Conservation (phyloP, 2,113 vertebrate species). For the Seriola quinqueradiata region DNA sequence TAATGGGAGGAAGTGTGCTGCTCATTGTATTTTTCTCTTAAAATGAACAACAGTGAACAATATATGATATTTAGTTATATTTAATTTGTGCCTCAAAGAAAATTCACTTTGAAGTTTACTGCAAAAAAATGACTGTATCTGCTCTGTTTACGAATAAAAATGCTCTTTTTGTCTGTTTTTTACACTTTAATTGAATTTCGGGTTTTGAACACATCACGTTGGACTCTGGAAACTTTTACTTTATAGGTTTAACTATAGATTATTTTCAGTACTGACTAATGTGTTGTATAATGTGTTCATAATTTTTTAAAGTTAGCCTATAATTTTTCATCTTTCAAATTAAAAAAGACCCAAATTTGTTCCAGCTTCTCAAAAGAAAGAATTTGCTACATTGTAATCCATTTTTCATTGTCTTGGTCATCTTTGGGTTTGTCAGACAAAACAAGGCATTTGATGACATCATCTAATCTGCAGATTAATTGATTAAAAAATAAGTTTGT, state of each 20-base stretch:
- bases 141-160: background rate
- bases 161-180: background rate
- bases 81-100: constrained; percentile 19
- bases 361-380: too few relatives aligned
- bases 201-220: background rate
- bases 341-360: background rate
- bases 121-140: constrained; percentile 10
- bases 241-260: too few relatives aligned
- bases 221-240: background rate
- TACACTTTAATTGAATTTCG: background rate
- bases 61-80: constrained; percentile 7
- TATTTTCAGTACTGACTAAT: background rate
- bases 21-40: constrained; percentile 24
- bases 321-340: background rate
- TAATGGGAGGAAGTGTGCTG: constrained; percentile 34
- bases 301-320: background rate
- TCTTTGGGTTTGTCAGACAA: background rate
- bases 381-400: too few relatives aligned
- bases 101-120: background rate
- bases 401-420: too few relatives aligned
- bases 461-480: background rate
- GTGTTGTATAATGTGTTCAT: background rate
- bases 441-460: background rate
- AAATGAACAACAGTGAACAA: constrained; percentile 34
- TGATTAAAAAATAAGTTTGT: background rate